Evolutionary conservation across 2,888 invertebrate genomes (phyloP).

Genomic region (Achlya flavicornis): DNA sequence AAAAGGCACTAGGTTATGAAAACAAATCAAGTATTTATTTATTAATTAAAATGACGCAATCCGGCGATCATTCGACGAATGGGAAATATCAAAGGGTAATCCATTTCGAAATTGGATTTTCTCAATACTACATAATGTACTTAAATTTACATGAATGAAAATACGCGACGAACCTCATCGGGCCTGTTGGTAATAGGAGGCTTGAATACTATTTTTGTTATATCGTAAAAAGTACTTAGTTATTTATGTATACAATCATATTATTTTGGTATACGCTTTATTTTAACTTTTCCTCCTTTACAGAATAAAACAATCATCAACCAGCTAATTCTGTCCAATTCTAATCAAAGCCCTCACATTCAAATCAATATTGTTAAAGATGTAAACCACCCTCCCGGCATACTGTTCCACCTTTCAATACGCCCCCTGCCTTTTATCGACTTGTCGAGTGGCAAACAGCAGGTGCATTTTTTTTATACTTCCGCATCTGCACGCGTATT

Average conservation of each 20-base stretch:
- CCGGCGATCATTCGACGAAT: not conserved
- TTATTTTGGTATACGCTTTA: no score
- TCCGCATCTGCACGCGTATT: slow-evolving; percentile 43
- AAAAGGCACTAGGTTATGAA: not conserved
- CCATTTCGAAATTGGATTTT: not conserved
- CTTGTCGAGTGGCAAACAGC: slow-evolving; percentile 42
- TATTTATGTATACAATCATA: no score
- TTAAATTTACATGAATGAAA: not conserved
- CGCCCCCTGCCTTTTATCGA: slow-evolving; percentile 36
- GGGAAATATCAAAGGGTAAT: not conserved
- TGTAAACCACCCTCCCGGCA: not conserved
- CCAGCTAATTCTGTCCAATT: not conserved
- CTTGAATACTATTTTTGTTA: not conserved
- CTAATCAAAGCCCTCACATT: not conserved
- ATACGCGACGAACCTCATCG: not conserved
- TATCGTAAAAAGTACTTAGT: not conserved
- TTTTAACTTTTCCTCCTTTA: no score
- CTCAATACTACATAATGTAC: not conserved
- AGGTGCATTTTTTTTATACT: slow-evolving; percentile 48
- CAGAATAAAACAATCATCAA: no score
- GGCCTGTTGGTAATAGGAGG: not conserved
- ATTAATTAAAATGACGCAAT: slow-evolving; percentile 5
- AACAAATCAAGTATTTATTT: not conserved
- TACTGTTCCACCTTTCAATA: slow-evolving; percentile 19
- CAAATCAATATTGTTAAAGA: not conserved